Conservation (phyloP, 1,140 invertebrate species). For the Halyomorpha halys region DNA sequence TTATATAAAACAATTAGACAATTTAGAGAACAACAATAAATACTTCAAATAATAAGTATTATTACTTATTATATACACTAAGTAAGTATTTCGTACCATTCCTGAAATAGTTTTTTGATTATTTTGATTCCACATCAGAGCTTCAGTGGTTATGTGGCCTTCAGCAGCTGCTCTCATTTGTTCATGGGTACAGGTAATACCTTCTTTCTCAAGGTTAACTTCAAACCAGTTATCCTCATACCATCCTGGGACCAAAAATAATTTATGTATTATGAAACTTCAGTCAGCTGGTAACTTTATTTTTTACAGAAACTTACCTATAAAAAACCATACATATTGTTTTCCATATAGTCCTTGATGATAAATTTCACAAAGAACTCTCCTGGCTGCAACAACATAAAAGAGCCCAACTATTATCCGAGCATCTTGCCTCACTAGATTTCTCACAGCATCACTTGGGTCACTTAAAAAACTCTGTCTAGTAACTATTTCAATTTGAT, state of each 20-base stretch:
- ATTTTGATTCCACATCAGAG: slow-evolving; percentile 95
- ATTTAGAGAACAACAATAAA: no score
- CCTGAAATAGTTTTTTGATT: slow-evolving; percentile 84
- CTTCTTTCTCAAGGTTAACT: slow-evolving; percentile 72
- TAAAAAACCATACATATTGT: slow-evolving; percentile 98
- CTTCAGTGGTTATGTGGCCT: slow-evolving; percentile 95
- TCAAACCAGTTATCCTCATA: slow-evolving; percentile 99
- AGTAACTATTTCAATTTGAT: slow-evolving; percentile 87
- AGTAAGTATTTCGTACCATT: slow-evolving; percentile 49
- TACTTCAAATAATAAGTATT: no score
- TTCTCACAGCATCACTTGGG: slow-evolving; percentile 89
- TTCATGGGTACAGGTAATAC: slow-evolving; percentile 83
- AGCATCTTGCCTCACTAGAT: slow-evolving; percentile 85
- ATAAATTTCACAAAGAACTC: slow-evolving; percentile 95
- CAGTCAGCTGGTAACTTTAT: neutral
- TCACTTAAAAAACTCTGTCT: slow-evolving; percentile 94
- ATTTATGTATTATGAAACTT: neutral
- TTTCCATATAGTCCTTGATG: slow-evolving; percentile 90
- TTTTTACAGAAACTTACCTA: slow-evolving; percentile 53
- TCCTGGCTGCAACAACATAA: slow-evolving; percentile 90
- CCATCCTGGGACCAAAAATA: slow-evolving; percentile 56
- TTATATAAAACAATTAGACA: no score
- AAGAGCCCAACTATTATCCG: slow-evolving; percentile 96
- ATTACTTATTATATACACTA: no score
- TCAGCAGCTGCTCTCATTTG: slow-evolving; percentile 89